Base-by-base conservation (phyloP, 2,113 vertebrate species). In the Boulengeromyrus knoepffleri region DNA sequence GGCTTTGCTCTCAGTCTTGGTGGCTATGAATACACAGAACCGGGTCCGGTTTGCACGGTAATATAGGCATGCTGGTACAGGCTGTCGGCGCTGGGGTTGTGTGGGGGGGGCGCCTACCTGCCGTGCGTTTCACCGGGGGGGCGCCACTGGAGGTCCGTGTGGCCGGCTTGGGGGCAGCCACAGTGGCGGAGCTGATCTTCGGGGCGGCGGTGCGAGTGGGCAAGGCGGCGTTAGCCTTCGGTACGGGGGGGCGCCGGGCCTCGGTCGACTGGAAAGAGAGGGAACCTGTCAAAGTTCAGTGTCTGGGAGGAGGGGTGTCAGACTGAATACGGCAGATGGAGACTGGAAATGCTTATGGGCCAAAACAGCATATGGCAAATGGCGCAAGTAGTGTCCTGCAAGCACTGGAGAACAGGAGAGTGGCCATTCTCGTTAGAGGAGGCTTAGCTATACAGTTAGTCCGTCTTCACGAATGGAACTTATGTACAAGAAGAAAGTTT, bases 1-100 rank as follows among this genome's bases (percentile, higher is more conserved):
- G 0, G 96, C 90, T 92, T 97, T 98, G 1, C 90, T 92, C 1
- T 99, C 97, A 0, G 95, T 95, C 94, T 97, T 99, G 92, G 94
- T 90, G 0, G 95, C 97, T 97, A 94, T 83, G 19, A 47, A 89
- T 36, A 90, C 50, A 89, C 24, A n/a, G 19, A 27, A 88, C 42
- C 80, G 19, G 36, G 9, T 12, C 6, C 27, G 19, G 86, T 36
- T 56, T 8, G 31, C 31, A 27, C 0, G 15, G 10, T 17, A 1
- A 49, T 15, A 21, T 0, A 36, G 46, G 5, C 46, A 3, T 1
- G 13, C 0, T 1, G 19, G 27, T 19, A 12, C 17, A 9, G 36
- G 17, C 10, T 49, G 58, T n/a, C 12, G 17, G 87, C 7, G 6
- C 36, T 6, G 56, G 31, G 45, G 8, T 0, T 8, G 87, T 46